phyloP scores from a whole-genome alignment of 2,113 vertebrate species.

The Canis aureus region DNA sequence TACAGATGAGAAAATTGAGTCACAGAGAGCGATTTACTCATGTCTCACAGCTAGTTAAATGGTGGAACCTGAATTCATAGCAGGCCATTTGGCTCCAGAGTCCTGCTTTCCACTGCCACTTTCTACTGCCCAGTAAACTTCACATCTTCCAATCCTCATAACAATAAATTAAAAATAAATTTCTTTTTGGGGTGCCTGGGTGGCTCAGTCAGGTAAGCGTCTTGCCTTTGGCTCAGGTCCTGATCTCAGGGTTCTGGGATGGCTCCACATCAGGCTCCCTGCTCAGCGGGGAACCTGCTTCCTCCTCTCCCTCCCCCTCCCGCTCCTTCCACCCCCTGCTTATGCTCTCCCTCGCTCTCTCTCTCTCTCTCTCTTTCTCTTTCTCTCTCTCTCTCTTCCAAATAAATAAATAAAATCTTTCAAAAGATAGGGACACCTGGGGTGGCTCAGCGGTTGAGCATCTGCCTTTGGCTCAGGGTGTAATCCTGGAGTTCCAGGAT shows the following conservation, averaged over 20 bases:
- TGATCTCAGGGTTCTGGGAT: not conserved
- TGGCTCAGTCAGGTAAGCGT: not conserved
- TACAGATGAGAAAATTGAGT: slow-evolving; percentile 29
- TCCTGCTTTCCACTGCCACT: not conserved
- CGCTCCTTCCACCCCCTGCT: not conserved
- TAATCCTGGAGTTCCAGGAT: too few species aligned
- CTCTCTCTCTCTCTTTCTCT: not conserved
- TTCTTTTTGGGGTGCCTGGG: not conserved
- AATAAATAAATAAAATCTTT: not conserved
- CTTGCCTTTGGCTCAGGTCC: not conserved
- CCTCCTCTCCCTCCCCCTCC: not conserved
- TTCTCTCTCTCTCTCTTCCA: not conserved
- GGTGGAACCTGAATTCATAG: not conserved
- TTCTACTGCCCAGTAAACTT: not conserved
- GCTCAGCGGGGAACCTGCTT: not conserved
- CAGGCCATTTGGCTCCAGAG: not conserved
- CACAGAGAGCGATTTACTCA: not conserved
- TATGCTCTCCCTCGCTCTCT: not conserved
- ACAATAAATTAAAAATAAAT: not conserved
- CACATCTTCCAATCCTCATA: not conserved
- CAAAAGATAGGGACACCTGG: too few species aligned
- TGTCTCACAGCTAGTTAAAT: not conserved
- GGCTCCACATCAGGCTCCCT: not conserved
- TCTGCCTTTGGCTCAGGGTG: too few species aligned
- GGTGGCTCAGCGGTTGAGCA: too few species aligned